Conservation (phyloP, 2,113 vertebrate genomes). For the Tragelaphus strepsiceros region DNA sequence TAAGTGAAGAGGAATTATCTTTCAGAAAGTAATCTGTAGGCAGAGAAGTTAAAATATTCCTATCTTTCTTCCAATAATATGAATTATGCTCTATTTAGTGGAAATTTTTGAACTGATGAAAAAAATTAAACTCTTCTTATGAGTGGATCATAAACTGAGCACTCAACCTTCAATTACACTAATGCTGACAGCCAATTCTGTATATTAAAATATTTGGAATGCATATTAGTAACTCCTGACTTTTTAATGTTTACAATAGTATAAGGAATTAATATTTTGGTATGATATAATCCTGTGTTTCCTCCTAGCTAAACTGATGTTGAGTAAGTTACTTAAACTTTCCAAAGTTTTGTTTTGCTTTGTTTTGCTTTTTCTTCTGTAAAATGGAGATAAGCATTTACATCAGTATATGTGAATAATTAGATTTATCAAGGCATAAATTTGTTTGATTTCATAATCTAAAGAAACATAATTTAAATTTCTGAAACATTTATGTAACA, state of each 20-base stretch:
- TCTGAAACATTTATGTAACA: background rate
- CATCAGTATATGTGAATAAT: background rate
- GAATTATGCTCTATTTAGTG: constrained; percentile 14
- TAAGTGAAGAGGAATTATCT: background rate
- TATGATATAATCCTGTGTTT: background rate
- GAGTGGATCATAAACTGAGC: background rate
- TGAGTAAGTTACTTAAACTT: background rate
- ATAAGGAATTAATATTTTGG: background rate
- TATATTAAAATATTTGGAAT: background rate
- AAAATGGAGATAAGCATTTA: background rate
- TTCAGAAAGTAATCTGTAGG: constrained; percentile 52
- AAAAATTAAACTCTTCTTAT: constrained; percentile 34
- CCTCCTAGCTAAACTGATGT: background rate
- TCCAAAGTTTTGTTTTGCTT: background rate
- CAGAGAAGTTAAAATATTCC: constrained; percentile 18
- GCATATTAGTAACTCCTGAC: background rate
- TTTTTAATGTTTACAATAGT: background rate
- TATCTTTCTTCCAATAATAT: constrained; percentile 4
- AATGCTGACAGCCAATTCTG: background rate
- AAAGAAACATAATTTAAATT: background rate
- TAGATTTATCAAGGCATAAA: background rate
- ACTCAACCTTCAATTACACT: background rate
- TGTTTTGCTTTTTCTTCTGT: background rate
- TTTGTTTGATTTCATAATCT: background rate
- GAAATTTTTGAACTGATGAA: constrained; percentile 29